These are phyloP conservation scores for Dendronephthya gigantea DNA, from an alignment of 64 coral and sea anemone species.

Conservation along the genomic window DNA sequence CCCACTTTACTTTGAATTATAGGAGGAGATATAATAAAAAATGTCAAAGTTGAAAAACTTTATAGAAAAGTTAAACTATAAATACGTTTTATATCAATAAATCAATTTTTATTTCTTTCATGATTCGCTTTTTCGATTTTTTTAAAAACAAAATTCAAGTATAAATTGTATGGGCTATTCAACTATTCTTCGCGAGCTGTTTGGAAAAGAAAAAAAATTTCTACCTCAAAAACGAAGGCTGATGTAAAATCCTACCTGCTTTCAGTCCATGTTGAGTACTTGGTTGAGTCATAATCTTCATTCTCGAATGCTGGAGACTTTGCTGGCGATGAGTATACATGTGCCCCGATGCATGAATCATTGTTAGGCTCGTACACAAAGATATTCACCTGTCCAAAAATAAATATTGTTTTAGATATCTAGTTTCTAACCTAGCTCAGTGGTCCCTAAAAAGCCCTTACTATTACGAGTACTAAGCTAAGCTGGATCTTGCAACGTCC, in stretches of 20 bases:
- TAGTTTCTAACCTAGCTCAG: too few species aligned
- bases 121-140: too few species aligned
- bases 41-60: too few species aligned
- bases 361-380: background rate
- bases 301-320: constrained; percentile 47
- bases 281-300: constrained; percentile 43
- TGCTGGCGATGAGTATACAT: constrained; percentile 40
- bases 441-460: too few species aligned
- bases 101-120: too few species aligned
- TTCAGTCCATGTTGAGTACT: constrained; percentile 78
- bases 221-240: background rate
- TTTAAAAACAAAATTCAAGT: too few species aligned
- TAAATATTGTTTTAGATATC: background rate
- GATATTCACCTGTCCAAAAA: background rate
- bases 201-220: too few species aligned
- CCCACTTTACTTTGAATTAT: background rate
- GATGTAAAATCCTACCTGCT: constrained; percentile 36
- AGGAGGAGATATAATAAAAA: background rate
- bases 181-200: background rate
- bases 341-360: constrained; percentile 31
- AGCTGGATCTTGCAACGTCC: too few species aligned
- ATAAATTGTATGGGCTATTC: too few species aligned
- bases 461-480: too few species aligned
- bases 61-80: too few species aligned
- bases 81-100: too few species aligned